Evolutionary conservation across 2,113 vertebrate genomes (phyloP), one percentile per base, ranked within the genome.

Genomic region (Corythornis cristatus): DNA sequence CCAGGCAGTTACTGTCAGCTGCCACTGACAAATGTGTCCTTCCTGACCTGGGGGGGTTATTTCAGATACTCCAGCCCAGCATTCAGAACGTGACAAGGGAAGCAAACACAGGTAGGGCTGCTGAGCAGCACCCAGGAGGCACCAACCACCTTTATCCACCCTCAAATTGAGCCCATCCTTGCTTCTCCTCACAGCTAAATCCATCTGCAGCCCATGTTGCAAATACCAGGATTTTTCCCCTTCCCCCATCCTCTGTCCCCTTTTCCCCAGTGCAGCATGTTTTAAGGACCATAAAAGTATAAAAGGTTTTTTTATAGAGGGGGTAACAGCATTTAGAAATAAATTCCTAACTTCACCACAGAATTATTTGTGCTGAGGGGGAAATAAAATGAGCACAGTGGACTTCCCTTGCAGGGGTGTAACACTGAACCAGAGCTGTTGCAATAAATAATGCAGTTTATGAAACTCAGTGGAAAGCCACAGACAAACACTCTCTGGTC

Each of bases 31-130:
- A n/a, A 29, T 3, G 58, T 5, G 26, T 45, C 73, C 56, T 89
- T 4, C 1, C 19, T 23, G 65, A 5, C 8, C n/a, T 9, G 2
- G 3, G 11, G 0, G 0, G 2, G 2, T 9, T 31, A 7, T 6
- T 76, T 58, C 3, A 13, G 58, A 28, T 28, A 1, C 37, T 22
- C 53, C 35, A 40, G 3, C 40, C 5, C 13, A 66, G 33, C 67
- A 19, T 43, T 72, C 18, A 6, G 50, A 40, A 40, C 0, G 3
- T 3, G 40, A 31, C 8, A 40, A n/a, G 50, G 76, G 35, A 43
- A 46, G 57, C 18, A 76, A 42, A 46, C 40, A 1, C 19, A 26
- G 29, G 42, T 3, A 56, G 22, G 22, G 79, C 48, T 57, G 35
- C 40, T 4, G 20, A 15, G 25, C 4, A 29, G 60, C n/a, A n/a